phyloP scores from a whole-genome alignment of 2,888 invertebrate genomes.

The Diaperis boleti region DNA sequence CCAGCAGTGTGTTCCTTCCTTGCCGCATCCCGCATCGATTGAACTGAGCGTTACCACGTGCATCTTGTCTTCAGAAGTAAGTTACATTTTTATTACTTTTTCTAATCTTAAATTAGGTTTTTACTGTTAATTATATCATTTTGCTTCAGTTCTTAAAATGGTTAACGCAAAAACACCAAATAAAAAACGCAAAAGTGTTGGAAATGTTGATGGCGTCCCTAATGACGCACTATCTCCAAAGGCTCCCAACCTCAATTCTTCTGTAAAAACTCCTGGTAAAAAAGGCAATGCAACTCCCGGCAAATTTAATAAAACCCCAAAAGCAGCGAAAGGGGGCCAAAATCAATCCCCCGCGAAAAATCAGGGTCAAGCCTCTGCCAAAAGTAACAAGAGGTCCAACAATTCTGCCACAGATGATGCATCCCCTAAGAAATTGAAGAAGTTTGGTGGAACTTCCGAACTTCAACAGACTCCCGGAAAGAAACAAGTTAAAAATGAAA shows the following conservation, averaged over 20 bases:
- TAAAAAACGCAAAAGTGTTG: conserved; percentile 23
- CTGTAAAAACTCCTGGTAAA: conserved; percentile 7
- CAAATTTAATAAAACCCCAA: not conserved
- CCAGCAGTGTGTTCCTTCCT: not conserved
- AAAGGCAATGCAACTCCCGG: conserved; percentile 8
- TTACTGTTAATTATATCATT: not conserved
- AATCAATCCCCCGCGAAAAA: not conserved
- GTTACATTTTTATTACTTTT: conserved; percentile 2
- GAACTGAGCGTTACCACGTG: conserved; percentile 23
- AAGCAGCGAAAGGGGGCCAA: not conserved
- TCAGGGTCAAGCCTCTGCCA: not conserved
- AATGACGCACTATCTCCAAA: not conserved
- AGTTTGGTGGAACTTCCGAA: conserved; percentile 13
- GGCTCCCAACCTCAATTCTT: not conserved
- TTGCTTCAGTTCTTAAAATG: conserved; percentile 4
- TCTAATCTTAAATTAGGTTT: not conserved
- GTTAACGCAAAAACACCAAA: conserved; percentile 25
- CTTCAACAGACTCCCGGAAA: not conserved
- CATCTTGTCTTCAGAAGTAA: conserved; percentile 16
- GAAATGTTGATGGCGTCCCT: not conserved
- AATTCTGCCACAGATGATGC: not conserved
- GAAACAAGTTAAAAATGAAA: conserved; percentile 1
- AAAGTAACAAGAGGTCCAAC: not conserved
- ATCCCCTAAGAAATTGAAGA: conserved; percentile 16
- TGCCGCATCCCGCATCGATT: not conserved